A percentile compares a stretch with the other conserved stretches of the same genome.
Conservation (phyloP, 2,888 invertebrate genomes). For the Eupithecia pulchellata region DNA sequence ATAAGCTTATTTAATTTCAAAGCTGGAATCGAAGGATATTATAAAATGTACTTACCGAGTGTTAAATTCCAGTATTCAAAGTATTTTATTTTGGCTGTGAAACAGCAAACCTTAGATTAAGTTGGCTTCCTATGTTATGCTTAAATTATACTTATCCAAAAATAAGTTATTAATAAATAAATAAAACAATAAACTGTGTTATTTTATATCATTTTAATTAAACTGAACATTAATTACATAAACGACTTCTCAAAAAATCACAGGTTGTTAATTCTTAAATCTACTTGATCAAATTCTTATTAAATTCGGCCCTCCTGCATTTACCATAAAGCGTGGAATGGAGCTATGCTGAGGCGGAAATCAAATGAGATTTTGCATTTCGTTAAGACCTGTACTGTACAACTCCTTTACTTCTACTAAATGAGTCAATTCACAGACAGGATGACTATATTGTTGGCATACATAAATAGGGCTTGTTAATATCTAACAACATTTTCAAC, state of each 20-base stretch:
- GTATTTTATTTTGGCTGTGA: constrained; percentile 45
- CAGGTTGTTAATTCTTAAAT: constrained; percentile 68
- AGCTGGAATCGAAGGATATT: neutral
- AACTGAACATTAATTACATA: constrained; percentile 38
- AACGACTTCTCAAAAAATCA: constrained; percentile 63
- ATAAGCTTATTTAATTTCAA: neutral
- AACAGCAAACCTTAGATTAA: constrained; percentile 38
- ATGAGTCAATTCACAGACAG: neutral
- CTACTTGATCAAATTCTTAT: constrained; percentile 13
- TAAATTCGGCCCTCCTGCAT: constrained; percentile 5
- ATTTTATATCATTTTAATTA: constrained; percentile 31
- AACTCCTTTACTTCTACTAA: neutral
- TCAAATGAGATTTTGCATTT: neutral
- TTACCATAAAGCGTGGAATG: neutral
- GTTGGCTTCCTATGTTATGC: constrained; percentile 1
- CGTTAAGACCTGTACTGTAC: neutral
- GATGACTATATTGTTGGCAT: neutral
- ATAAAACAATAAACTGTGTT: constrained; percentile 18
- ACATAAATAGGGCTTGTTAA: neutral
- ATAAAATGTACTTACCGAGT: constrained; percentile 40
- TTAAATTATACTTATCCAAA: constrained; percentile 4
- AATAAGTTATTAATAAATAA: constrained; percentile 21
- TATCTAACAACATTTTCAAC: neutral
- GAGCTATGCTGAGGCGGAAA: neutral
- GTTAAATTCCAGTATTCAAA: constrained; percentile 36